These are phyloP conservation scores for Smutsia gigantea DNA, from an alignment of 2,797 vertebrate species.

Conservation along the genomic window DNA sequence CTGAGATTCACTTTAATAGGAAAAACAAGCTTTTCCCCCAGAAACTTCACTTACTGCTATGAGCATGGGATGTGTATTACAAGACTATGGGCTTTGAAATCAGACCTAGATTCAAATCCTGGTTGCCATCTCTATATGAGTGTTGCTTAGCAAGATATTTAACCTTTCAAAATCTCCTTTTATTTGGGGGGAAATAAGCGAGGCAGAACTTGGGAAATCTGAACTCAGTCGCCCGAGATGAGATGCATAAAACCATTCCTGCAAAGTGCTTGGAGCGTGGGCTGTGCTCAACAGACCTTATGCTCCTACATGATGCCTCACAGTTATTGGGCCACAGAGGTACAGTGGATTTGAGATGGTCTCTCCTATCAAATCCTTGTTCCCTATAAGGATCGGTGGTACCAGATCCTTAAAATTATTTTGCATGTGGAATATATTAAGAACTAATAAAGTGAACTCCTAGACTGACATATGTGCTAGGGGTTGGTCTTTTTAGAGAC, in stretches of 20 bases:
- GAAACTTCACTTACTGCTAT: conserved; percentile 14
- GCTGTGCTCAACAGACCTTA: neutral
- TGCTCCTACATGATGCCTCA: neutral
- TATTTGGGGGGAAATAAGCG: neutral
- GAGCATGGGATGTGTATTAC: neutral
- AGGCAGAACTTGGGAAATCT: neutral
- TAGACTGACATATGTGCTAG: neutral
- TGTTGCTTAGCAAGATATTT: conserved; percentile 20
- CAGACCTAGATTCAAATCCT: conserved; percentile 30
- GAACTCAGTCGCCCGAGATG: neutral
- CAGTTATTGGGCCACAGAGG: neutral
- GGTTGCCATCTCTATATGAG: neutral
- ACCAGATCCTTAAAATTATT: neutral
- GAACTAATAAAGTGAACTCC: neutral
- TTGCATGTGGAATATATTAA: neutral
- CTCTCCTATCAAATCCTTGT: neutral
- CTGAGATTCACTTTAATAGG: conserved; percentile 13
- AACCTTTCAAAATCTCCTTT: conserved; percentile 25
- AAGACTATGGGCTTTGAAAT: conserved; percentile 1
- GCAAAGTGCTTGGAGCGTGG: neutral
- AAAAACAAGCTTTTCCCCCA: neutral
- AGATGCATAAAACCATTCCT: neutral
- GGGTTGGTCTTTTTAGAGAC: conserved; percentile 5
- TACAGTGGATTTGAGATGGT: neutral
- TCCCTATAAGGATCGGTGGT: neutral